Base-by-base conservation (phyloP, 2,888 invertebrate species). In the Geotrupes spiniger region DNA sequence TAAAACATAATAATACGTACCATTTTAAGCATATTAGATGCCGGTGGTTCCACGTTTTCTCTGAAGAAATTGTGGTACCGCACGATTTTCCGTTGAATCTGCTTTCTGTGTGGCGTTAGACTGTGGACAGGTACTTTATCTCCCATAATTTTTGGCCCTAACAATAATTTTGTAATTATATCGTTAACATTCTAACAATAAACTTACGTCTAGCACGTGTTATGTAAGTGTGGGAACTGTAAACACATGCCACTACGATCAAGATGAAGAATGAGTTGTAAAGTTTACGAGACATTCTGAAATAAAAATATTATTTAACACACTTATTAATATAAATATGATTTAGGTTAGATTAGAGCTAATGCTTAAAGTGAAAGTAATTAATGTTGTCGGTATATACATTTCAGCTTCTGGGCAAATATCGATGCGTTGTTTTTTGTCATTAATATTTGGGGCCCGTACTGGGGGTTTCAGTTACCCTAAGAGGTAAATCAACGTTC, bases 1-100 rank as follows among this genome's bases (percentile, higher is more conserved):
- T 48, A 48, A 49, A n/a, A 2, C 10, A 26, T 14, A 33, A 29
- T 41, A 17, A 45, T 53, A 61, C 74, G 74, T 72, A 88, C 89
- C 89, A 90, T 86, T 60, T 79, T 73, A 15, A 89, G 74, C 89
- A 90, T 90, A 69, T 90, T 88, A n/a, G 87, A 78, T 10, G 89
- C 87, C 26, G 80, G 74, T 0, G 90, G 90, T 49, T 78, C 74
- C 21, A 89, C 89, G 70, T 80, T 83, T 1, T 83, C 80, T 42
- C 90, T 79, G 67, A 89, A 88, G 67, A 82, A 84, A 68, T 90
- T 89, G 69, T 89, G 89, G 60, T 84, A 85, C 14, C 81, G 75
- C 2, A 87, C 84, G 56, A 90, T 86, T 73, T 86, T 87, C 54
- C 80, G 77, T 62, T 83, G 82, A 10, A 87, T 82, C 46, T 78